A percentile compares a stretch with the other conserved stretches of the same genome.
phyloP scores from a whole-genome alignment of 2,797 vertebrate genomes.

The Phalloptychus januarius region DNA sequence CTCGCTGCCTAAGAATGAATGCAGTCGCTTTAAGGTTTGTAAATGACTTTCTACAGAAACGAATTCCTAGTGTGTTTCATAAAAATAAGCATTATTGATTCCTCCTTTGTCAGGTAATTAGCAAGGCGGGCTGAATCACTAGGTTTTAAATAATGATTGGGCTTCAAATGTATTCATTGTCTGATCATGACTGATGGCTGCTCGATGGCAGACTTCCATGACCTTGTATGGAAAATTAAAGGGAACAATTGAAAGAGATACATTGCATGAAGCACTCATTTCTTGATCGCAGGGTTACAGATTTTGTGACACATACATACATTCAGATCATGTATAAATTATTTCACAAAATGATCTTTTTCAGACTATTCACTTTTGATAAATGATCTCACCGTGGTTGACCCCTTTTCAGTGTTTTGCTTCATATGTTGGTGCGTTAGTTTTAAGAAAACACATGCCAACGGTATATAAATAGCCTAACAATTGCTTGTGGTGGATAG shows the following conservation, averaged over 20 bases:
- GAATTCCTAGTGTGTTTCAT: conserved; percentile 60
- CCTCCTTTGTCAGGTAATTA: conserved; percentile 66
- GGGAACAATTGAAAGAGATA: conserved; percentile 58
- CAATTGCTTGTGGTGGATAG: background rate
- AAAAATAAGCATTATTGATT: conserved; percentile 66
- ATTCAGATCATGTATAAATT: conserved; percentile 39
- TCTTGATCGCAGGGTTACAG: conserved; percentile 62
- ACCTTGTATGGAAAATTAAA: conserved; percentile 67
- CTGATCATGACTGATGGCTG: conserved; percentile 63
- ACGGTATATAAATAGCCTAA: background rate
- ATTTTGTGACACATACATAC: conserved; percentile 49
- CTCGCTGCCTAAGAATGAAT: conserved; percentile 50
- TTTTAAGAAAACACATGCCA: background rate
- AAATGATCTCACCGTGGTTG: background rate
- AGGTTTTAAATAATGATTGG: conserved; percentile 69
- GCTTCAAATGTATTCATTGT: conserved; percentile 66
- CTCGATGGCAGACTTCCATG: conserved; percentile 67
- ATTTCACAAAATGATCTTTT: conserved; percentile 32
- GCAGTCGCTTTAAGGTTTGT: conserved; percentile 63
- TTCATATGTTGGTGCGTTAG: background rate
- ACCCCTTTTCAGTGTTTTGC: background rate
- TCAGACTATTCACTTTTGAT: conserved; percentile 1
- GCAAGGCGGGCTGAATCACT: conserved; percentile 59
- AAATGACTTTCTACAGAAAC: conserved; percentile 45
- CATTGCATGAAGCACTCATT: conserved; percentile 52